A percentile compares a stretch with the other conserved stretches of the same genome.
phyloP scores from a whole-genome alignment of 2,888 invertebrate genomes.

The Amaurobius ferox region DNA sequence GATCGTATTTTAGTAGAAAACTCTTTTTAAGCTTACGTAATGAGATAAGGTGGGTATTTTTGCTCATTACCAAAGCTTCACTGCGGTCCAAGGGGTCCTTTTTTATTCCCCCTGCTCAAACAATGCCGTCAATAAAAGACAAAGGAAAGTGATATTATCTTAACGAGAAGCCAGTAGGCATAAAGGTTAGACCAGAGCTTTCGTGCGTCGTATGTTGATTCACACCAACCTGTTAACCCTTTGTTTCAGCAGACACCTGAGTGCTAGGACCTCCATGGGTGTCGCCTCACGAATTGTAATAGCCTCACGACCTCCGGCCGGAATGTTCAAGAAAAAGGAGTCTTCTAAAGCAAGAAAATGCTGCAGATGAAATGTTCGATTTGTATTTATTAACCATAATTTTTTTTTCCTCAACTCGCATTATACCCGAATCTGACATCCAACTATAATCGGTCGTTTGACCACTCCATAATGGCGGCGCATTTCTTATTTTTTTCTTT shows the following conservation, averaged over 20 bases:
- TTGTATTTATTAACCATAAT: slow-evolving; percentile 42
- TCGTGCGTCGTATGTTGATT: slow-evolving; percentile 40
- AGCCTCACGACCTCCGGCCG: background rate
- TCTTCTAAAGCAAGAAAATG: slow-evolving; percentile 26
- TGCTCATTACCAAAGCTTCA: slow-evolving; percentile 10
- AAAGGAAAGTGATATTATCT: slow-evolving; percentile 49
- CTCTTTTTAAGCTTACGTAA: slow-evolving; percentile 27
- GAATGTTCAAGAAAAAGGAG: slow-evolving; percentile 21
- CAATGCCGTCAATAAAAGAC: slow-evolving; percentile 56
- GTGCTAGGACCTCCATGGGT: slow-evolving; percentile 25
- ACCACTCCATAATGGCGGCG: slow-evolving; percentile 51
- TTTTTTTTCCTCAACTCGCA: background rate
- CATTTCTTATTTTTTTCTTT: slow-evolving; percentile 18
- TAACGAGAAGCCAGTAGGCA: slow-evolving; percentile 48
- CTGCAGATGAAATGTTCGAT: slow-evolving; percentile 40
- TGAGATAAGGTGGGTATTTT: slow-evolving; percentile 23
- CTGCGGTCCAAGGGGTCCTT: slow-evolving; percentile 8
- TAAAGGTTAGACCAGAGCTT: slow-evolving; percentile 33
- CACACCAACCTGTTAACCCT: slow-evolving; percentile 50
- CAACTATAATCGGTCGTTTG: slow-evolving; percentile 49
- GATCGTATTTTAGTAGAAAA: slow-evolving; percentile 40
- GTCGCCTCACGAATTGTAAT: slow-evolving; percentile 39
- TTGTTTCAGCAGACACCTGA: slow-evolving; percentile 38
- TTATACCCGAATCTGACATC: slow-evolving; percentile 8
- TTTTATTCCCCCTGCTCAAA: slow-evolving; percentile 17